These are phyloP conservation scores for Arion vulgaris DNA, from an alignment of 1,140 invertebrate species.

Conservation along the genomic window DNA sequence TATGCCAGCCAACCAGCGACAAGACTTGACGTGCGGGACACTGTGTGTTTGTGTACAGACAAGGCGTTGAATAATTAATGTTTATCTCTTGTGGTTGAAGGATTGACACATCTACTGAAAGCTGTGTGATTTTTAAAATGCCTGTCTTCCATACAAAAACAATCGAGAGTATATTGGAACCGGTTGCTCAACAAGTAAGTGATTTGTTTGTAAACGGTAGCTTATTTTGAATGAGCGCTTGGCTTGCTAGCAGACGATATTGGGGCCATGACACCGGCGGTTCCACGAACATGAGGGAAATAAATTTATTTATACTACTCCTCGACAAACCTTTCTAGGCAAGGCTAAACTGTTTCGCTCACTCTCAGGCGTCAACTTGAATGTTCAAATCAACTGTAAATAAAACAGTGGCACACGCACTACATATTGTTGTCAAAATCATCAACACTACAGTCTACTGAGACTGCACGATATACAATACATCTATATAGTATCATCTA, in stretches of 20 bases:
- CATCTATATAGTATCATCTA: too few relatives aligned
- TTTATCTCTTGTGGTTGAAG: neutral
- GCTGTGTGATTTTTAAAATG: constrained; percentile 85
- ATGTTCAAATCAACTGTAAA: too few relatives aligned
- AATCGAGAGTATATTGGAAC: constrained; percentile 99
- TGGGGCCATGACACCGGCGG: neutral
- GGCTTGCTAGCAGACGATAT: neutral
- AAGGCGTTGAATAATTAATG: neutral
- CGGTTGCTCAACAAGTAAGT: constrained; percentile 98
- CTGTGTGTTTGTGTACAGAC: neutral
- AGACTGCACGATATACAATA: too few relatives aligned
- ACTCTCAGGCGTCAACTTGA: too few relatives aligned
- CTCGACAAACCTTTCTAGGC: too few relatives aligned
- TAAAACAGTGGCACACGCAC: too few relatives aligned
- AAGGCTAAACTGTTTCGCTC: too few relatives aligned
- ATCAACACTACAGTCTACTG: too few relatives aligned
- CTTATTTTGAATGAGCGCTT: too few relatives aligned
- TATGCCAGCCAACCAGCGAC: neutral
- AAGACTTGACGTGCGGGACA: neutral
- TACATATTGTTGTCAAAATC: too few relatives aligned
- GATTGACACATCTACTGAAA: neutral
- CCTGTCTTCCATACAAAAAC: constrained; percentile 99
- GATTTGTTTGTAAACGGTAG: neutral
- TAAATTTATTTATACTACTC: too few relatives aligned
- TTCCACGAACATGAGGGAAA: neutral